Conservation (phyloP, 2,888 invertebrate species). For the Drosophila picticornis region DNA sequence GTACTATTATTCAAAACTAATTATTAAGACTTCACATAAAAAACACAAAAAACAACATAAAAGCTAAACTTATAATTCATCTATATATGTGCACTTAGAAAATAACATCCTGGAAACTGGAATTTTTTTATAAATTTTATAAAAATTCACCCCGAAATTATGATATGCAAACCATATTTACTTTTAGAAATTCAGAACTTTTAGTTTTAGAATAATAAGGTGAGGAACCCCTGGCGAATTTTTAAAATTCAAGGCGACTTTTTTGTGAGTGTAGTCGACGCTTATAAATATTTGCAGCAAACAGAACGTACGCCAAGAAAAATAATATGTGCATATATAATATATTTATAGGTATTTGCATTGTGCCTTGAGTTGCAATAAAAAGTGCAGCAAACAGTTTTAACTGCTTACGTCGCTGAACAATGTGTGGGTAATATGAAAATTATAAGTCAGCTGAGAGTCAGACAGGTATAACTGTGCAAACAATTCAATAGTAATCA, state of each 20-base stretch:
- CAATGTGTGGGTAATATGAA: constrained; percentile 20
- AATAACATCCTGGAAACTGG: no score
- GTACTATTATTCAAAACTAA: not conserved
- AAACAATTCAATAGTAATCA: not conserved
- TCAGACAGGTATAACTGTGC: not conserved
- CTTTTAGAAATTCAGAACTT: not conserved
- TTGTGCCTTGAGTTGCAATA: constrained; percentile 13
- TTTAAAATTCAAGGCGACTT: not conserved
- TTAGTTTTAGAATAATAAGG: not conserved
- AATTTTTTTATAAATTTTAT: not conserved
- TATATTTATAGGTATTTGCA: constrained; percentile 29
- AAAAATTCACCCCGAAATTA: not conserved
- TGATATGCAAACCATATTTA: no score
- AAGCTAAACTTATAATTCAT: not conserved
- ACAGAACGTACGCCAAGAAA: constrained; percentile 24
- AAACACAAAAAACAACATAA: not conserved
- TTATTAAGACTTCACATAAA: not conserved
- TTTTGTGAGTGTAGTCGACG: not conserved
- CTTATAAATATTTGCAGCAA: constrained; percentile 37
- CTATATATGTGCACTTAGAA: no score
- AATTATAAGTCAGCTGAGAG: not conserved
- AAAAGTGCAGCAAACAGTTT: constrained; percentile 15
- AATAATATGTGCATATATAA: not conserved
- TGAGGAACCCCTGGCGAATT: no score
- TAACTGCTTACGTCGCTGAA: constrained; percentile 6